Base-by-base conservation (phyloP, 1,140 invertebrate species). In the Cydia splendana region DNA sequence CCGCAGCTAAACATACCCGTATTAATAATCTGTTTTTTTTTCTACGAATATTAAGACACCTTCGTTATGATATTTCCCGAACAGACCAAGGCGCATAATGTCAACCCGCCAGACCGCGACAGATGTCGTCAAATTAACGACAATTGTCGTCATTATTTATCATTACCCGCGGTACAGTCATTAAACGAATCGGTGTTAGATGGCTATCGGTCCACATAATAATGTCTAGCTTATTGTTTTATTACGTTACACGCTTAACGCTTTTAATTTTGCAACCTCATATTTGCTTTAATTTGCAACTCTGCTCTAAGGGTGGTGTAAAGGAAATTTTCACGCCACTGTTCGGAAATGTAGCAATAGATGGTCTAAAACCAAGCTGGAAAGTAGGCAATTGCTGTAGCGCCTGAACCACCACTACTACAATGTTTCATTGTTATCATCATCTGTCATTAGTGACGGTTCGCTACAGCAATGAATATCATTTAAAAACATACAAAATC, bases 121-220 rank as follows among this genome's bases (percentile, higher is more conserved):
- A 71, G 30, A 38, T 71, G 67, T 71, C 34, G 38, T 38, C 34
- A 71, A 71, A 71, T 71, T 71, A 71, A 42, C 67, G 67, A 18
- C 67, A 71, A 71, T 71, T 71, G 67, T 71, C 30, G 67, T 71
- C 67, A 71, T 71, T 71, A 71, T 38, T 38, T 5, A 38, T 71
- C 67, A 71, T 71, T 71, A 71, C 15, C 67, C 15, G 67, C 67
- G n/a, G 67, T 18, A 34, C 30, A 34, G 34, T 71, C 67, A 71
- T 71, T 71, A 71, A 42, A 71, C 6, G n/a, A 71, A 71, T 71
- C 34, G 30, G 67, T 71, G 67, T 38, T 71, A 38, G 67, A 71
- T 71, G 30, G 13, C 42, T 71, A 71, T 71, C 67, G 67, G 15
- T 71, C 57, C 15, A 71, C 7, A 38, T 71, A 24, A 38, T 71